These are phyloP conservation scores for Cossypha heuglini DNA, from an alignment of 2,797 vertebrate species.

Conservation along the genomic window DNA sequence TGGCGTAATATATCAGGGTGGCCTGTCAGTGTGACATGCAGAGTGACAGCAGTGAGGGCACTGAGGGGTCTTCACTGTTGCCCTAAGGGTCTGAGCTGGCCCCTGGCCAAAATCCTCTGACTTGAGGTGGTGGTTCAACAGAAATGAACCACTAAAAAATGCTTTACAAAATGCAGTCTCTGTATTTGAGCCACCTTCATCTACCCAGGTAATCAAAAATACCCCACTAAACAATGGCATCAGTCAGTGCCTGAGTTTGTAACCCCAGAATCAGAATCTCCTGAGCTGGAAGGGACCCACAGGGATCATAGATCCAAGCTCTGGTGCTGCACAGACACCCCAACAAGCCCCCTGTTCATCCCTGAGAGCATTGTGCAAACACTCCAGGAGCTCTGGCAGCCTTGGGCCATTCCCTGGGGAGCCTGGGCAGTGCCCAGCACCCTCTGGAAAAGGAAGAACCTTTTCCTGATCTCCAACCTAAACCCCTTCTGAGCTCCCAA, in stretches of 20 bases:
- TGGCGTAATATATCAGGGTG: background rate
- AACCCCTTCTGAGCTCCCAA: background rate
- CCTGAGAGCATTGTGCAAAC: fast-evolving
- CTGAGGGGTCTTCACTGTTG: background rate
- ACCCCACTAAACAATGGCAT: fast-evolving
- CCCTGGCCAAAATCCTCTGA: background rate
- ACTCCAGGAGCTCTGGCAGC: background rate
- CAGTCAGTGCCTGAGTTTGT: background rate
- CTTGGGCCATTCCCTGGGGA: background rate
- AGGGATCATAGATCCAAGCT: fast-evolving
- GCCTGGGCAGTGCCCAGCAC: no score
- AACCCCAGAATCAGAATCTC: background rate
- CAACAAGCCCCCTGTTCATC: fast-evolving
- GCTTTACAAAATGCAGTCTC: background rate
- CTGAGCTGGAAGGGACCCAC: background rate
- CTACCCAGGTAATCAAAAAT: background rate
- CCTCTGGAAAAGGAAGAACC: background rate
- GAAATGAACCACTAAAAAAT: background rate
- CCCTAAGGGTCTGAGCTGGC: background rate
- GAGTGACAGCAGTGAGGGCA: constrained; percentile 11
- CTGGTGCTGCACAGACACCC: background rate
- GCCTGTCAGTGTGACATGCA: background rate
- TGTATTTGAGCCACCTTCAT: background rate
- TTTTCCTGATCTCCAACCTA: background rate
- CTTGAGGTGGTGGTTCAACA: background rate